A percentile compares a stretch with the other conserved stretches of the same genome.
These are phyloP conservation scores for Tinea trinotella DNA, from an alignment of 2,888 invertebrate species.

Conservation along the genomic window DNA sequence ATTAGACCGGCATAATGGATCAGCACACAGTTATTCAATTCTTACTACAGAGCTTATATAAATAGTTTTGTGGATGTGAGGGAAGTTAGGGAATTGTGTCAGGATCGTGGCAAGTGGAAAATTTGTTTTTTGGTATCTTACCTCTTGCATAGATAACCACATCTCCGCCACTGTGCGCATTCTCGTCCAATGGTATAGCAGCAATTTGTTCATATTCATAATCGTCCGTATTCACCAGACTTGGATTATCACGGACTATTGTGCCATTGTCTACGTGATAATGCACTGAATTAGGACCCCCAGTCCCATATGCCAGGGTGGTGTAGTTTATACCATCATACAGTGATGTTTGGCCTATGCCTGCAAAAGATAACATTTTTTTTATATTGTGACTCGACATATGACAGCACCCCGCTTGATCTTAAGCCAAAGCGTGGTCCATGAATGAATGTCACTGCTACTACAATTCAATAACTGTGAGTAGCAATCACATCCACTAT, in stretches of 20 bases:
- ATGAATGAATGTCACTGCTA: too few species aligned
- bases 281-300: conserved; percentile 79
- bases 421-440: too few species aligned
- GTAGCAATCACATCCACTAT: too few species aligned
- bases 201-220: conserved; percentile 83
- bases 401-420: too few species aligned
- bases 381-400: too few species aligned
- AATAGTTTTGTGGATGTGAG: too few species aligned
- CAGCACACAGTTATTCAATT: too few species aligned
- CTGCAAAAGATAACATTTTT: conserved; percentile 40
- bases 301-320: conserved; percentile 83
- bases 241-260: conserved; percentile 74
- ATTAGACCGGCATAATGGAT: too few species aligned
- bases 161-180: conserved; percentile 88
- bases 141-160: conserved; percentile 88
- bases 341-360: conserved; percentile 75
- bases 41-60: too few species aligned
- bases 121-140: conserved; percentile 25
- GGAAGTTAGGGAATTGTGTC: too few species aligned
- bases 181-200: conserved; percentile 79
- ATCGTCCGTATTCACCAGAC: conserved; percentile 69
- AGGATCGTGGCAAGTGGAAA: too few species aligned
- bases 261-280: conserved; percentile 41
- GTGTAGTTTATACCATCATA: conserved; percentile 80
- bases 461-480: too few species aligned